Percentiles rank a stretch among this genome's conserved stretches.
phyloP scores from a whole-genome alignment of 2,797 vertebrate genomes.

The Tragopan temminckii region DNA sequence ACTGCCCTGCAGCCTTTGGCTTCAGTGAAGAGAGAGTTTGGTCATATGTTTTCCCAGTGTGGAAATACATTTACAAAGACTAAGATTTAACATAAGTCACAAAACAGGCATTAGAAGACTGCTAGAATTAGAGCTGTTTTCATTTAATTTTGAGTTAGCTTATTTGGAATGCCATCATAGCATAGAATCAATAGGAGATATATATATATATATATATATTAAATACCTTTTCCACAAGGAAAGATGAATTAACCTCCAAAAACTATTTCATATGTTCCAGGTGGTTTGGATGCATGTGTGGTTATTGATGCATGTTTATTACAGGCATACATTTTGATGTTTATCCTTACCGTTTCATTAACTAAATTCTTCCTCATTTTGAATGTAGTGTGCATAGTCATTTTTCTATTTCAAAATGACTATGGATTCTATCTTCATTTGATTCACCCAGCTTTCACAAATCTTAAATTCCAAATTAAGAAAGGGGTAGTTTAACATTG shows the following conservation, averaged over 20 bases:
- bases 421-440: constrained; percentile 57
- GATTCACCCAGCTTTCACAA: constrained; percentile 51
- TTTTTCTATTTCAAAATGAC: constrained; percentile 15
- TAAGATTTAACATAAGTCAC: background rate
- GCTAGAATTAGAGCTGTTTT: background rate
- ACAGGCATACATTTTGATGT: background rate
- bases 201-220: no score
- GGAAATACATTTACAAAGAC: background rate
- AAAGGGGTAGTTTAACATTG: constrained; percentile 35
- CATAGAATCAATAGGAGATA: background rate
- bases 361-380: constrained; percentile 27
- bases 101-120: background rate
- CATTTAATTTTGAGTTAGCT: background rate
- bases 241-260: background rate
- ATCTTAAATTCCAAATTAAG: constrained; percentile 68
- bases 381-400: background rate
- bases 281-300: background rate
- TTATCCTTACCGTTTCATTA: constrained; percentile 6
- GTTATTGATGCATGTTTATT: background rate
- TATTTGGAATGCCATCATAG: background rate
- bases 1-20: rapidly evolving
- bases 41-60: background rate
- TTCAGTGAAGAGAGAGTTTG: background rate
- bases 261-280: background rate
- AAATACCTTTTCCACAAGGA: background rate